phyloP scores from a whole-genome alignment of 2,113 vertebrate species.

The Proteles cristata region DNA sequence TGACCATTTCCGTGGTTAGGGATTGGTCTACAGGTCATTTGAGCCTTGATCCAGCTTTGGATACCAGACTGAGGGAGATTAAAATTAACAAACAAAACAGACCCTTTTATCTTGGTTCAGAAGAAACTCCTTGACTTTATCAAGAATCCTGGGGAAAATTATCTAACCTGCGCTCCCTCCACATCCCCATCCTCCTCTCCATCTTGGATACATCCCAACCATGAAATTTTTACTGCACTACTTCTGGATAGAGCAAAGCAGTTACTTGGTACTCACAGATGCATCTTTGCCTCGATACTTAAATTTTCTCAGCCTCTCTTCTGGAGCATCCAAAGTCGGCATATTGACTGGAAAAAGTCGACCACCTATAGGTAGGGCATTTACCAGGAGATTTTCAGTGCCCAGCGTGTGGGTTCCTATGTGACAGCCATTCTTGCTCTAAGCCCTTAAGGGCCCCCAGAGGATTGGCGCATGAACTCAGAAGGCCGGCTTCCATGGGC shows the following conservation, averaged over 20 bases:
- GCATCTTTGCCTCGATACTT: conserved; percentile 93
- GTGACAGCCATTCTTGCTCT: neutral
- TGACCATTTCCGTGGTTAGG: neutral
- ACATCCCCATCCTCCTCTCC: too few relatives aligned
- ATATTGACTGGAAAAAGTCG: conserved; percentile 79
- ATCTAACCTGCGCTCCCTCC: neutral
- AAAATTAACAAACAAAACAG: neutral
- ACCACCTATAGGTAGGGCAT: neutral
- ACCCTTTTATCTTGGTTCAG: neutral
- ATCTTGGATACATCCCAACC: neutral
- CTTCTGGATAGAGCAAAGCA: neutral
- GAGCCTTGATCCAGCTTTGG: neutral
- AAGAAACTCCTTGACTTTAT: neutral
- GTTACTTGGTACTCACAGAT: conserved; percentile 84
- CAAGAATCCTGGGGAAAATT: neutral
- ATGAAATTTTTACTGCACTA: rapidly evolving
- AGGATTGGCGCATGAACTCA: neutral
- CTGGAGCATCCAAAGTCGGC: conserved; percentile 75
- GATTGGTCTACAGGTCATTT: neutral
- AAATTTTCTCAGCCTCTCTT: conserved; percentile 87
- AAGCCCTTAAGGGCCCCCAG: neutral
- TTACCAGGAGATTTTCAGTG: neutral
- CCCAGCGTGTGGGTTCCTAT: neutral
- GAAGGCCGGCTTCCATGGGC: neutral
- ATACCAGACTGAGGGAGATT: neutral